Evolutionary conservation across 2,113 vertebrate species (phyloP).

Genomic region (Cariama cristata): DNA sequence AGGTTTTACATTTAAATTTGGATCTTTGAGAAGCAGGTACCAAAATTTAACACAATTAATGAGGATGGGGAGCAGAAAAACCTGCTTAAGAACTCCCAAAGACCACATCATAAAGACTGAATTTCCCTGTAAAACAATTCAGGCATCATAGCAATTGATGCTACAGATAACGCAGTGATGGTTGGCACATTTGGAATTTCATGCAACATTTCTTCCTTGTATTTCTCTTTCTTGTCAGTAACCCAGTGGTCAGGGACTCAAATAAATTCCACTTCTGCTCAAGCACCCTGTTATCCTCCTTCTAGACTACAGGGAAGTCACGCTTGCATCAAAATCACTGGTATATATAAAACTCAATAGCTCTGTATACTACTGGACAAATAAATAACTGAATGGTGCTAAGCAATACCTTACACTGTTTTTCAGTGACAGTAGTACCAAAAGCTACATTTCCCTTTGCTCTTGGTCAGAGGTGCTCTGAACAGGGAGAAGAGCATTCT

Average conservation of each 20-base stretch:
- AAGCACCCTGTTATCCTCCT: not conserved
- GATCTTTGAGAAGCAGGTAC: not conserved
- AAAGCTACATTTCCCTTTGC: not conserved
- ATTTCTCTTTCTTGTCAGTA: conserved; percentile 1
- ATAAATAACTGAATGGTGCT: not conserved
- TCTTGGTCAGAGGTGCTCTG: not conserved
- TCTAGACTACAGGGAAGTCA: not conserved
- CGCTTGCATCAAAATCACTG: not conserved
- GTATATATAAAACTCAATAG: not conserved
- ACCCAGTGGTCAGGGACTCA: not conserved
- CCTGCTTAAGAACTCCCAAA: not conserved
- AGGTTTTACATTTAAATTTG: not conserved
- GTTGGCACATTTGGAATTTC: not conserved
- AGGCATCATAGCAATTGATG: not conserved
- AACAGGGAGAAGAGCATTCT: not conserved
- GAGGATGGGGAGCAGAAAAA: not conserved
- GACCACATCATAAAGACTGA: not conserved
- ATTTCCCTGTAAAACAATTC: not conserved
- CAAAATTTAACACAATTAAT: not conserved
- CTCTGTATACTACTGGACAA: not conserved
- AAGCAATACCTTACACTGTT: not conserved
- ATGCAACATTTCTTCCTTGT: not conserved
- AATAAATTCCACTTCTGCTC: not conserved
- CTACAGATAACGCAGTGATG: not conserved
- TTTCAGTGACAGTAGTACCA: not conserved